Percentiles rank a stretch among this genome's conserved stretches.
phyloP scores from a whole-genome alignment of 2,888 invertebrate genomes.

The Reticulitermes lucifugus region DNA sequence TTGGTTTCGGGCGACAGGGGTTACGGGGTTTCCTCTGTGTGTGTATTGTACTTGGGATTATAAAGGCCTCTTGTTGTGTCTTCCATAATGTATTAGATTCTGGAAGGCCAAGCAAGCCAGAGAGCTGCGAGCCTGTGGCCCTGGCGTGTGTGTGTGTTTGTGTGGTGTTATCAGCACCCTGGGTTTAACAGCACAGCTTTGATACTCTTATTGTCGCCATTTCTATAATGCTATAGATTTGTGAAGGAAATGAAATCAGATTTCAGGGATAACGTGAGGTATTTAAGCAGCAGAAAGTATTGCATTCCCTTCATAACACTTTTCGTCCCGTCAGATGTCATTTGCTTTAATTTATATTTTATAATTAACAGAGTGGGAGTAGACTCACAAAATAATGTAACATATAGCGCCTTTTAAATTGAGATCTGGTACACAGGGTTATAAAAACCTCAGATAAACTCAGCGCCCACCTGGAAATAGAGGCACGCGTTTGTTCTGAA shows the following conservation, averaged over 20 bases:
- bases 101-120: not conserved
- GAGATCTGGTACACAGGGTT: no score
- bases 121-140: not conserved
- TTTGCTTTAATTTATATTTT: not conserved
- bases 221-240: not conserved
- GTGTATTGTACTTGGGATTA: constrained; percentile 39
- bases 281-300: not conserved
- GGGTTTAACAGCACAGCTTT: constrained; percentile 8
- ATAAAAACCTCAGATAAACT: no score
- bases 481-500: no score
- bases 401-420: no score
- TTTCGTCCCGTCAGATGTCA: not conserved
- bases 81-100: constrained; percentile 48
- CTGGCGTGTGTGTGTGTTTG: no score
- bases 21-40: constrained; percentile 10
- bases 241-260: not conserved
- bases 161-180: not conserved
- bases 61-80: constrained; percentile 36
- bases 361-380: no score
- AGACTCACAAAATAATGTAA: no score
- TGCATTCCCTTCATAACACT: not conserved
- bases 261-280: not conserved
- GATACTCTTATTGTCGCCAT: not conserved
- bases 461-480: no score
- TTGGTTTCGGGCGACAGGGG: constrained; percentile 34